These are phyloP conservation scores for Asobara japonica DNA, from an alignment of 1,140 invertebrate species.

Conservation along the genomic window DNA sequence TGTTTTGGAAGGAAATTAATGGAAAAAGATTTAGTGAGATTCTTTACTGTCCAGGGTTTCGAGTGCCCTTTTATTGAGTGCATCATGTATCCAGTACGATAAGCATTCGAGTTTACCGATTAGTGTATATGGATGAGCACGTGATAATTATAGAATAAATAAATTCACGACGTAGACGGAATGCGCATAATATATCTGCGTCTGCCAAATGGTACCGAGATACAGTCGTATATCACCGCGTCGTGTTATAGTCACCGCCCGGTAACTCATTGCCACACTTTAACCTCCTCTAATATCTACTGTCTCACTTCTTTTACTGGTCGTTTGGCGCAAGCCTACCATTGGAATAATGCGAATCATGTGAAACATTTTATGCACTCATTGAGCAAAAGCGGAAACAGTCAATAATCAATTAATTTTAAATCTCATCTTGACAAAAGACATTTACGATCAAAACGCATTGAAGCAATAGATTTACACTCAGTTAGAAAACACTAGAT, in stretches of 20 bases:
- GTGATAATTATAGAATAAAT: slow-evolving; percentile 69
- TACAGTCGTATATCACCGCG: slow-evolving; percentile 65
- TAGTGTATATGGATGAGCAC: slow-evolving; percentile 45
- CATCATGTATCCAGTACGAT: not conserved
- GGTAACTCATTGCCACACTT: slow-evolving; percentile 62
- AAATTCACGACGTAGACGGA: slow-evolving; percentile 64
- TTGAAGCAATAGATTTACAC: no score
- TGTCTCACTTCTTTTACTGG: slow-evolving; percentile 28
- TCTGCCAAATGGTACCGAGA: slow-evolving; percentile 68
- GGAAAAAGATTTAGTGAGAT: not conserved
- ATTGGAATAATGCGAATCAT: slow-evolving; percentile 53
- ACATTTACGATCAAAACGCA: no score
- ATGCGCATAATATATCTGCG: slow-evolving; percentile 67
- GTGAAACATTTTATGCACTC: not conserved
- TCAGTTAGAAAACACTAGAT: no score
- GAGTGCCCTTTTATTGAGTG: not conserved
- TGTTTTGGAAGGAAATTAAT: no score
- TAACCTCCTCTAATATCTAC: slow-evolving; percentile 31
- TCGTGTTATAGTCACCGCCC: slow-evolving; percentile 65
- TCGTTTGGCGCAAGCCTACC: slow-evolving; percentile 61
- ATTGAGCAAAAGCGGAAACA: slow-evolving; percentile 43
- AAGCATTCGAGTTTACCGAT: slow-evolving; percentile 54
- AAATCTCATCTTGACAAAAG: no score
- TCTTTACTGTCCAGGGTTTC: not conserved
- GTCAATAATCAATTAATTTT: not conserved